Base-by-base conservation (phyloP, 2,797 vertebrate genomes). In the Carapus acus region DNA sequence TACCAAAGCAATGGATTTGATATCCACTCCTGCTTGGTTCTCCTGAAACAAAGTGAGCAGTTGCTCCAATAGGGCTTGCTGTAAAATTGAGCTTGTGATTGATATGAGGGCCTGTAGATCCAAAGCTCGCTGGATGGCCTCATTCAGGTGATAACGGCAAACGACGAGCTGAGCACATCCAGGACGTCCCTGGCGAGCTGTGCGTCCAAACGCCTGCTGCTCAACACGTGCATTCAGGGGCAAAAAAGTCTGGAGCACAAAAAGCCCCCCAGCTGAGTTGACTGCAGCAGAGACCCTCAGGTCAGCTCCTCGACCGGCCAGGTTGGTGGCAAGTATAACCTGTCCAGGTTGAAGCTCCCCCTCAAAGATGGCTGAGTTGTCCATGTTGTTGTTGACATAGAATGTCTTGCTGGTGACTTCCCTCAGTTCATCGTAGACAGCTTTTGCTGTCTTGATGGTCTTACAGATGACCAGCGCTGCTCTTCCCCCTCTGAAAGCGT, bases 391-490 rank as follows among this genome's bases (percentile, higher is more conserved):
- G 55, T 68, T 80, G 8, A 70, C 74, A 38, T 87, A 86, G 18
- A 71, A 49, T 43, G 37, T 76, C 29, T 60, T 69, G 0, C 18
- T 33, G 0, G 3, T 5, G 5, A 63, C 53, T 0, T n/a, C 1
- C 53, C 15, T 13, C 0, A 86, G 11, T 9, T 43, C 43, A 0
- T 1, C 0, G 0, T 74, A 1, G 0, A 87, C 8, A 1, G 1
- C 27, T 6, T 66, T 45, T 23, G 85, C 83, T 15, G 6, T 42
- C 0, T 51, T 67, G 41, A 88, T 85, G 18, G 83, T 85, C 63
- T 87, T 81, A 76, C 83, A 88, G 51, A 86, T 80, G 34, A 86
- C 40, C 43, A 85, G 27, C 14, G 48, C 84, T 47, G 83, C 84
- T 71, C 81, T 80, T 20, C 45, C 23, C 21, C 15, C 16, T 19